These are phyloP conservation scores for Tadarida brasiliensis DNA, from an alignment of 2,797 vertebrate genomes.

Conservation along the genomic window DNA sequence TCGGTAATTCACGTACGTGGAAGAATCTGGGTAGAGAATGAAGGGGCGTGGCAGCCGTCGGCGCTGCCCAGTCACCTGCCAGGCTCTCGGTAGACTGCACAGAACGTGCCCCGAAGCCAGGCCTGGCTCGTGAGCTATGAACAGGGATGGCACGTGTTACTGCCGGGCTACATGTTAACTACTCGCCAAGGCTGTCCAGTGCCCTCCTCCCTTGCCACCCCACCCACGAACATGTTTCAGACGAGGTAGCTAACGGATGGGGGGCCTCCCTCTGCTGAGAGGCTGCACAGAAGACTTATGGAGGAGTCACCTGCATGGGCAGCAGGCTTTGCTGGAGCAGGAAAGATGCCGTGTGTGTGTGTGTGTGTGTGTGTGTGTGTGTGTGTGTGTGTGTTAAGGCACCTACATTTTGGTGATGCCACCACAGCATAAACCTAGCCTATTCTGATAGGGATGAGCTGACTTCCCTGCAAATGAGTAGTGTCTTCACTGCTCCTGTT, in stretches of 20 bases:
- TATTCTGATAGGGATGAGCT: background rate
- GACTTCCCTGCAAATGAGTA: background rate
- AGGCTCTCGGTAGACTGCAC: accelerated
- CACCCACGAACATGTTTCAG: background rate
- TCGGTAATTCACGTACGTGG: background rate
- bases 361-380: no score
- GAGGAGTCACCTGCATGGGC: background rate
- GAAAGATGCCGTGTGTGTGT: background rate
- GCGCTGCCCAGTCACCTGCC: background rate
- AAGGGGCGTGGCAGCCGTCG: accelerated
- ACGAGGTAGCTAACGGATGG: background rate
- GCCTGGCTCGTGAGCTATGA: background rate
- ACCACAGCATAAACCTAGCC: background rate
- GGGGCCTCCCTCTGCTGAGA: background rate
- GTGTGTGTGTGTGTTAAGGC: background rate
- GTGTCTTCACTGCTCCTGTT: background rate
- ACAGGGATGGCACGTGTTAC: no score
- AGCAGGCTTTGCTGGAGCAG: background rate
- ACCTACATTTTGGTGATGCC: background rate
- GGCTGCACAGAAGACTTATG: background rate
- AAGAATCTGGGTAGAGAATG: background rate
- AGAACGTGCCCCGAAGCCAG: accelerated
- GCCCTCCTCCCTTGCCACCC: background rate
- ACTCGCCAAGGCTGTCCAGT: no score
- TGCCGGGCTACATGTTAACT: background rate